Evolutionary conservation across 1,140 invertebrate species (phyloP).

Genomic region (Conus betulinus): DNA sequence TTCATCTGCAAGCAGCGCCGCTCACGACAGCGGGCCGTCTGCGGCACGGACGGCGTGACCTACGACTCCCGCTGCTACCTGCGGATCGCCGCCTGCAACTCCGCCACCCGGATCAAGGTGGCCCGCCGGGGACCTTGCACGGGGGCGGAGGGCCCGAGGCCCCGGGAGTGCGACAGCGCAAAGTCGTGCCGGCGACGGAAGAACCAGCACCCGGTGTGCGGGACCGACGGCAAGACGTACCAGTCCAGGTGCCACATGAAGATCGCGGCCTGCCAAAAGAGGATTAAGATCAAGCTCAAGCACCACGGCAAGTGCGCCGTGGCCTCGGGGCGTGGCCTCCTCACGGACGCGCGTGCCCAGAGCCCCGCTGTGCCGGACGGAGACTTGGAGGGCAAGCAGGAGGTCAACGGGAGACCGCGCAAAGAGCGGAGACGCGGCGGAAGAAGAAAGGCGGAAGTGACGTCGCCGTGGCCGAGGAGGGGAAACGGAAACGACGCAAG

Average conservation of each 20-base stretch:
- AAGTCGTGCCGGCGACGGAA: conserved; percentile 33
- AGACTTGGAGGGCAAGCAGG: too few species aligned
- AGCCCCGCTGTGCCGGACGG: not conserved
- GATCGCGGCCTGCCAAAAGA: conserved; percentile 54
- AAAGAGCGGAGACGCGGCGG: not conserved
- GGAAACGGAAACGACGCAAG: conserved; percentile 24
- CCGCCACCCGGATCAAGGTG: conserved; percentile 47
- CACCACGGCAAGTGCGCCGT: conserved; percentile 49
- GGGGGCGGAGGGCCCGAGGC: not conserved
- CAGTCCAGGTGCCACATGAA: conserved; percentile 59
- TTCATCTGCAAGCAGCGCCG: conserved; percentile 52
- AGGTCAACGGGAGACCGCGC: not conserved
- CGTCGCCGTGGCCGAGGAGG: conserved; percentile 3
- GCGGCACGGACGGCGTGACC: conserved; percentile 60
- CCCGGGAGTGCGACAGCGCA: conserved; percentile 33
- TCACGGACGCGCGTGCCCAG: not conserved
- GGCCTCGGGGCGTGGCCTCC: not conserved
- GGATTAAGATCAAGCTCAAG: conserved; percentile 50
- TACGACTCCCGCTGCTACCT: conserved; percentile 57
- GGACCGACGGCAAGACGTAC: conserved; percentile 57
- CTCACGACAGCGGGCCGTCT: conserved; percentile 45
- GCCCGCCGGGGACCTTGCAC: not conserved
- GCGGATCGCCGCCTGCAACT: conserved; percentile 53
- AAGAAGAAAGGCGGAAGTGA: conserved; percentile 5
- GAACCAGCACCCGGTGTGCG: conserved; percentile 50